Conservation (phyloP, 2,113 vertebrate species). For the Oreochromis spilurus region DNA sequence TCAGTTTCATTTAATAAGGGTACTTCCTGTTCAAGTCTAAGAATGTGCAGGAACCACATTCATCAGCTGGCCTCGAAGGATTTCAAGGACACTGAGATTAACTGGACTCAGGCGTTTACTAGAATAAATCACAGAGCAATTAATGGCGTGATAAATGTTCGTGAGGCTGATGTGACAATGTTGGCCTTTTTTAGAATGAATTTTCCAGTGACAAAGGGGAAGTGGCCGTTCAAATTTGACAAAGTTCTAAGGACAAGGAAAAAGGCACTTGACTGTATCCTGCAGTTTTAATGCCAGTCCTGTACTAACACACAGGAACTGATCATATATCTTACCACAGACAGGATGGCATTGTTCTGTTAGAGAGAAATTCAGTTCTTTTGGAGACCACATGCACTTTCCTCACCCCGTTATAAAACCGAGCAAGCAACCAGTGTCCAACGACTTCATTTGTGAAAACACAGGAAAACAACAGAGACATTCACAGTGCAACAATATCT, state of each 20-base stretch:
- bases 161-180: not conserved
- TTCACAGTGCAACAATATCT: constrained; percentile 30
- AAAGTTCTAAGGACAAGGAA: not conserved
- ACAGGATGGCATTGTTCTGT: constrained; percentile 1
- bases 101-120: not conserved
- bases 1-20: not conserved
- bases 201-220: not conserved
- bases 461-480: not conserved
- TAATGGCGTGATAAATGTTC: not conserved
- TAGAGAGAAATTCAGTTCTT: not conserved
- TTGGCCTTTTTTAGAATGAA: not conserved
- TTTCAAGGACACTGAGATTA: not conserved
- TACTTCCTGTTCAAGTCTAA: not conserved
- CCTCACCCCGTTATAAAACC: not conserved
- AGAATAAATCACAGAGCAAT: not conserved
- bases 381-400: constrained; percentile 11
- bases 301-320: not conserved
- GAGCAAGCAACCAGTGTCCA: not conserved
- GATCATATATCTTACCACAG: not conserved
- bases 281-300: not conserved
- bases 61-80: not conserved
- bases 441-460: not conserved
- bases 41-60: not conserved
- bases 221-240: not conserved
- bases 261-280: not conserved